These are phyloP conservation scores for Lithodes maja DNA, from an alignment of 2,888 invertebrate species.

Conservation along the genomic window DNA sequence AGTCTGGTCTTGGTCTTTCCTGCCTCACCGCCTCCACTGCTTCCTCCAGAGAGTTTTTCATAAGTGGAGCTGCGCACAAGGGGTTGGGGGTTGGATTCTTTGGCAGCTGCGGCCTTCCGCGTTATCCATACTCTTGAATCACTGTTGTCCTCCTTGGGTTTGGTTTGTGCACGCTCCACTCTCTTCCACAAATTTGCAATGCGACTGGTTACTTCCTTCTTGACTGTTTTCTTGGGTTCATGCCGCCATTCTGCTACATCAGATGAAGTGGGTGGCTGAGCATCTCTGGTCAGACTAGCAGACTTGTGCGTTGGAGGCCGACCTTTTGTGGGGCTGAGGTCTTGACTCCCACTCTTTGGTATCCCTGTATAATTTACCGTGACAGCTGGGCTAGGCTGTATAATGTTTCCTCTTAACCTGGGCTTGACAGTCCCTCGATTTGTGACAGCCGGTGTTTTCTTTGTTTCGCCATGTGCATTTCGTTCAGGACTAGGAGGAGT, in stretches of 20 bases:
- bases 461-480: constrained; percentile 69
- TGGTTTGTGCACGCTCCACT: constrained; percentile 80
- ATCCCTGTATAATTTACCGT: constrained; percentile 6
- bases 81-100: constrained; percentile 53
- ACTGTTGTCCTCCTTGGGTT: constrained; percentile 75
- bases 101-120: constrained; percentile 36
- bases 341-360: constrained; percentile 67
- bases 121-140: constrained; percentile 81
- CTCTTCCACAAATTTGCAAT: constrained; percentile 88
- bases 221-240: constrained; percentile 72
- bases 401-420: constrained; percentile 67
- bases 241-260: constrained; percentile 68
- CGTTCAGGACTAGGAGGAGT: constrained; percentile 44
- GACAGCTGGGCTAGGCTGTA: constrained; percentile 69
- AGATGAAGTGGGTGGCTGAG: constrained; percentile 63
- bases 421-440: constrained; percentile 60
- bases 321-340: constrained; percentile 55
- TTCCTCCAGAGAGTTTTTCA: constrained; percentile 73
- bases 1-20: constrained; percentile 62
- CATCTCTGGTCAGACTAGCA: constrained; percentile 66
- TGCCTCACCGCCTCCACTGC: constrained; percentile 29
- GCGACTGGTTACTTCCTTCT: constrained; percentile 83
- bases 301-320: constrained; percentile 57
- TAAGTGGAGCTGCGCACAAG: constrained; percentile 74
- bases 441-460: constrained; percentile 77